Evolutionary conservation across 2,113 vertebrate species (phyloP), one percentile per base, ranked within the genome.

Genomic region (Carassius gibelio): DNA sequence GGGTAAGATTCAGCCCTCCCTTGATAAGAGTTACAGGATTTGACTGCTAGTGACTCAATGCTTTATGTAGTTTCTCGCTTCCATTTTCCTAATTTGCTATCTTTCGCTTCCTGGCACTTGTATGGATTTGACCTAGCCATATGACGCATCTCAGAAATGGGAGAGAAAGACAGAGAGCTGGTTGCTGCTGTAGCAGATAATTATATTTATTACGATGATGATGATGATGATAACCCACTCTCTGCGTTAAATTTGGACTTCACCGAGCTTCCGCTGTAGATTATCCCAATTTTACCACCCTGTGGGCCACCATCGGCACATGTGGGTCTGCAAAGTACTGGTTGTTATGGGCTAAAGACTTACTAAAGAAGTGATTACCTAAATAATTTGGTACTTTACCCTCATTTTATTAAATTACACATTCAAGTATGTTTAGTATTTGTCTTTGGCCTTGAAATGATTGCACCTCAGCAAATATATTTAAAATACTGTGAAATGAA

Each of bases 191-290:
- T 30, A n/a, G 19, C 64, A 76, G 80, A 81, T 87, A 57, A 85
- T 76, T 82, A 61, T 88, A 77, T 75, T 82, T 79, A 21, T 82
- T 64, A 85, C 79, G 84, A 78, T 85, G 62, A 85, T 80, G 30
- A 30, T 30, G 66, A 42, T 30, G 66, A 42, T 61, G 50, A 86
- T 71, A 80, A 85, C 42, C 61, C 38, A 34, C 55, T 75, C 50
- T 72, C 34, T 82, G 6, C 69, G 69, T 68, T 61, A 83, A 15
- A 75, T 89, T 26, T 82, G 50, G 61, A 50, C 57, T 42, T 8
- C 36, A n/a, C 30, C 5, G 14, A 69, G 62, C 69, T 75, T 81
- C 61, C 19, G 9, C 21, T 69, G 48, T 69, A 82, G 38, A 87
- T 38, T 76, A 59, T 72, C 13, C 23, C 50, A 34, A 75, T 77